Conservation (phyloP, 2,113 vertebrate genomes). For the Dipodomys ordii region DNA sequence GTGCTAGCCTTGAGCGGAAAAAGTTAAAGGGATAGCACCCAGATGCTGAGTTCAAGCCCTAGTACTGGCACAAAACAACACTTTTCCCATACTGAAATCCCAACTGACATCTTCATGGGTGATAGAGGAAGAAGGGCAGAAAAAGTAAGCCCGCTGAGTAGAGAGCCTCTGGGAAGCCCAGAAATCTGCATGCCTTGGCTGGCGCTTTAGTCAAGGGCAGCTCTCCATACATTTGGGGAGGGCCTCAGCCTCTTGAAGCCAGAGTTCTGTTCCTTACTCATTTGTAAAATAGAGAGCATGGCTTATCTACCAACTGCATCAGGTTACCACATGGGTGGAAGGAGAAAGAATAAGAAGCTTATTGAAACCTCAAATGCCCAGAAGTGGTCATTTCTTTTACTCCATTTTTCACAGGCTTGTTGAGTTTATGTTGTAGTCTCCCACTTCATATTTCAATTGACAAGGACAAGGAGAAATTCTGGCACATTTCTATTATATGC, state of each 20-base stretch:
- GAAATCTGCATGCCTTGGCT: neutral
- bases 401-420: neutral
- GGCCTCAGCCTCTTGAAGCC: neutral
- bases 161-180: neutral
- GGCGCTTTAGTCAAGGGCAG: neutral
- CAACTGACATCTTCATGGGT: neutral
- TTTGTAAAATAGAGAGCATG: neutral
- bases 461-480: neutral
- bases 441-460: too few relatives aligned
- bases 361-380: neutral
- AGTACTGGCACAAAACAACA: neutral
- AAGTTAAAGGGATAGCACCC: too few relatives aligned
- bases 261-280: slow-evolving; percentile 9
- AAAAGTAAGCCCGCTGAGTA: neutral
- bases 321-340: slow-evolving; percentile 58
- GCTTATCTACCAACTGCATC: slow-evolving; percentile 41
- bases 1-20: too few relatives aligned
- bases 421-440: neutral
- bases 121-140: neutral
- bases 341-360: slow-evolving; percentile 12
- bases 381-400: neutral
- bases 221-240: neutral
- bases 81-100: neutral
- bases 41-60: too few relatives aligned
- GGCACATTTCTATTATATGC: neutral